phyloP scores from a whole-genome alignment of 2,113 vertebrate species.

The Antidorcas marsupialis region DNA sequence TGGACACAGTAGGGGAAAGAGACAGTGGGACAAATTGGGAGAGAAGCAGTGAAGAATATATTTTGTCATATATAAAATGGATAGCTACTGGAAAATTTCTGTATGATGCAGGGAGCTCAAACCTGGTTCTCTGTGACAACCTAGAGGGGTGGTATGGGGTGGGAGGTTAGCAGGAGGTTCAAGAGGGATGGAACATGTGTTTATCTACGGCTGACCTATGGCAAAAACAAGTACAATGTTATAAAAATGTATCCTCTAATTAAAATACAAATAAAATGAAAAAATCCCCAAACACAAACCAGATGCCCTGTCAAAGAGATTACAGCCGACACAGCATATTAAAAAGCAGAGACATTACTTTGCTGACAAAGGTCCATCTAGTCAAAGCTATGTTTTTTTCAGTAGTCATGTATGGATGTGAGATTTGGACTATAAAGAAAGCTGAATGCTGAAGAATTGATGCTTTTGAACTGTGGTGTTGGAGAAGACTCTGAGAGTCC shows the following conservation, averaged over 20 bases:
- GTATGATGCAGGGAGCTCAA: not conserved
- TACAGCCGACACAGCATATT: not conserved
- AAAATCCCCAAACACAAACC: not conserved
- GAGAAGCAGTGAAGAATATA: not conserved
- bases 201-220: not conserved
- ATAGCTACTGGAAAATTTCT: not conserved
- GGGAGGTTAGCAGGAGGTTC: not conserved
- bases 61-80: not conserved
- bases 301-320: not conserved
- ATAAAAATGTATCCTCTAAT: not conserved
- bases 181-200: not conserved
- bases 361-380: not conserved
- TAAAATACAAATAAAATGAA: not conserved
- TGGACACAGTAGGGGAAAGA: not conserved
- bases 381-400: not conserved
- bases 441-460: not conserved
- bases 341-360: not conserved
- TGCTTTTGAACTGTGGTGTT: not conserved
- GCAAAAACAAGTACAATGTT: not conserved
- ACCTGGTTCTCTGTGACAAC: not conserved
- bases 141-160: not conserved
- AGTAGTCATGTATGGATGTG: not conserved
- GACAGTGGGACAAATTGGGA: not conserved
- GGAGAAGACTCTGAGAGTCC: not conserved
- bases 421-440: not conserved